Evolutionary conservation across 2,797 vertebrate genomes (phyloP).

Genomic region (Varecia variegata): DNA sequence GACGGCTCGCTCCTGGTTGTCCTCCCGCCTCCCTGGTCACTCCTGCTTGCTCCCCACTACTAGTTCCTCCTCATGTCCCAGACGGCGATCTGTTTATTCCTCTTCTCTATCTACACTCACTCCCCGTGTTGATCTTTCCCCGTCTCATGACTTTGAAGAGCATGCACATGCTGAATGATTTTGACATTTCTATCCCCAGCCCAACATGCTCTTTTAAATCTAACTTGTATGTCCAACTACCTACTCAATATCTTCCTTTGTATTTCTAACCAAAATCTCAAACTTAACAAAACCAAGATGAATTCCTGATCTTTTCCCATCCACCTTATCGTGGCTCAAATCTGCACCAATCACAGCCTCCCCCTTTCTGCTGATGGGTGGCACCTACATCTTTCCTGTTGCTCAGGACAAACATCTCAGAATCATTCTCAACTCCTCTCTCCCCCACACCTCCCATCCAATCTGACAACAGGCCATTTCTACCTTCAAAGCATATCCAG

Average conservation of each 20-base stretch:
- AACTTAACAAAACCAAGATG: background rate
- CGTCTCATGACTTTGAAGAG: background rate
- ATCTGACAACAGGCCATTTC: background rate
- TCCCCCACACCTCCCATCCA: accelerated
- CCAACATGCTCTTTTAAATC: background rate
- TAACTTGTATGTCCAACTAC: background rate
- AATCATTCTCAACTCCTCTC: background rate
- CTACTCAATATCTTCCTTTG: background rate
- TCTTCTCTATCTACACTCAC: background rate
- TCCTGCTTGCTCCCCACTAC: background rate
- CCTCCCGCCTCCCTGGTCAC: background rate
- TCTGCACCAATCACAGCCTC: background rate
- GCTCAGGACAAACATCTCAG: background rate
- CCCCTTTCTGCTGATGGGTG: too few relatives aligned
- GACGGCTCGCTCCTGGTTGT: background rate
- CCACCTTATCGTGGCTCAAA: background rate
- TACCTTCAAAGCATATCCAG: background rate
- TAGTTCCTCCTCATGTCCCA: background rate
- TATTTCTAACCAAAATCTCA: background rate
- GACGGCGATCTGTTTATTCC: background rate
- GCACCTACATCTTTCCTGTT: background rate
- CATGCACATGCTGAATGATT: background rate
- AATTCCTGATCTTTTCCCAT: background rate
- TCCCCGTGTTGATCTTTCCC: background rate
- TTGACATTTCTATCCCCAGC: background rate